Evolutionary conservation across 2,888 invertebrate genomes (phyloP), one percentile per base, ranked within the genome.

Genomic region (Psylliodes chrysocephalus): DNA sequence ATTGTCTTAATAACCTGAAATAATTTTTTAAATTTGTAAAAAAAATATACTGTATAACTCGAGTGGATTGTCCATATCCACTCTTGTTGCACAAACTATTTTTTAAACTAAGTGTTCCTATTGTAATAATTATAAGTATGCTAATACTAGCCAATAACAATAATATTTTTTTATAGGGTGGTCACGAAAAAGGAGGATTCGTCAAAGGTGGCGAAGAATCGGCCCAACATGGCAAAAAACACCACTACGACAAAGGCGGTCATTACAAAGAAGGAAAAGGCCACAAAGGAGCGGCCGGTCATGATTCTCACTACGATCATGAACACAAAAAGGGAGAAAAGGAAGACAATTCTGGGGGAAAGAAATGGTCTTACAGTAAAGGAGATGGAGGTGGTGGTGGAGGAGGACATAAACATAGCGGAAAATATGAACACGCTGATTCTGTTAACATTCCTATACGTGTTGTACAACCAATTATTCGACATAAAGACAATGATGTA

Each of bases 241-340:
- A 84, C 17, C 85, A 88, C 71, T 89, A 88, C 71, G 89, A 88
- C 0, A 86, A 89, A 46, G 83, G 85, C 53, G 86, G 86, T 0
- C 85, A 87, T 64, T 77, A 83, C 57, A 77, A 85, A 54, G 82
- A 83, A n/a, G 79, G 85, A 10, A 86, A 86, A 81, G 89, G 88
- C 0, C 87, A 89, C 78, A 85, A 87, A 67, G 72, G 82, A 0
- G 82, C 85, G 0, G 84, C 75, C 0, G 90, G 89, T 0, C 84
- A 87, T 64, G 87, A 89, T 28, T 75, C 81, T 1, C 87, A 89
- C 73, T 84, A 86, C 18, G 82, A 84, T 1, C 84, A 86, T 55
- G 80, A 83, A 0, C 73, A 80, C 2, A 83, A 82, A 51, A 80
- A 86, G 55, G 84, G 83, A 18, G 51, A 73, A 12, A 81, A 85